Evolutionary conservation across 2,113 vertebrate genomes (phyloP).

Genomic region (Tinamus guttatus): DNA sequence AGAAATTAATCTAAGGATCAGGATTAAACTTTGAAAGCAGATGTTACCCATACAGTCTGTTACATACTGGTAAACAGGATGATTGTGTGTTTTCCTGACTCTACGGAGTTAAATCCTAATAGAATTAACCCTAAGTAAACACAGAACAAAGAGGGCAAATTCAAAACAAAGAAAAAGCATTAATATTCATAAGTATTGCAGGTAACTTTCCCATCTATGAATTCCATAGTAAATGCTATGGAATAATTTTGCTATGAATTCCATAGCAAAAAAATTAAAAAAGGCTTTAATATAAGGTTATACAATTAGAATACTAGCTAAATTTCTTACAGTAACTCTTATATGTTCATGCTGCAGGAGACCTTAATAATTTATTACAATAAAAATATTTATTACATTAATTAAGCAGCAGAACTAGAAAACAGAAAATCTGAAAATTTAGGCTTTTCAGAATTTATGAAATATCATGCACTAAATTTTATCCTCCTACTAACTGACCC

Average conservation of each 20-base stretch:
- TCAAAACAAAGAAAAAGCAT: not conserved
- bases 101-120: not conserved
- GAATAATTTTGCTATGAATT: no score
- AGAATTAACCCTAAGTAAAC: not conserved
- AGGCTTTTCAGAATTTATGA: not conserved
- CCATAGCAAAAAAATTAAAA: not conserved
- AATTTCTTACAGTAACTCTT: not conserved
- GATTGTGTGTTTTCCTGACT: not conserved
- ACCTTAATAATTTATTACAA: not conserved
- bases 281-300: not conserved
- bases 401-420: not conserved
- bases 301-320: not conserved
- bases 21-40: constrained; percentile 51
- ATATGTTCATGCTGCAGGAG: not conserved
- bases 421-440: not conserved
- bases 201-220: not conserved
- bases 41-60: not conserved
- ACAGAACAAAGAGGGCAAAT: not conserved
- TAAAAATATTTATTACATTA: not conserved
- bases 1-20: constrained; percentile 37
- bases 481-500: not conserved
- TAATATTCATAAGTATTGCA: not conserved
- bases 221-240: no score
- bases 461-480: not conserved
- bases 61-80: not conserved